Evolutionary conservation across 2,797 vertebrate genomes (phyloP).

Genomic region (Esox lucius): DNA sequence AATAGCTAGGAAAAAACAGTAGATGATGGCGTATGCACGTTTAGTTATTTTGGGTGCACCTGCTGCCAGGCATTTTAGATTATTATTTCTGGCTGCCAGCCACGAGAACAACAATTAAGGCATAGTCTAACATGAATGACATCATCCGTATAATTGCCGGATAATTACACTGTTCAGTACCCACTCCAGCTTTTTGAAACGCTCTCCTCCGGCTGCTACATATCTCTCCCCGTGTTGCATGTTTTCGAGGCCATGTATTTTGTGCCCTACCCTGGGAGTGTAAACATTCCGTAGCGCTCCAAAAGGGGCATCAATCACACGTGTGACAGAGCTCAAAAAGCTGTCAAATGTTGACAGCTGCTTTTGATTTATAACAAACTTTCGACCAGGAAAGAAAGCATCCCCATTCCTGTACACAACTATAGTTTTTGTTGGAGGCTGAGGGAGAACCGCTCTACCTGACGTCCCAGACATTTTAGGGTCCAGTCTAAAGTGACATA

Average conservation of each 20-base stretch:
- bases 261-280: constrained; percentile 67
- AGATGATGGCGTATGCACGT: neutral
- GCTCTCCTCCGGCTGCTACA: constrained; percentile 76
- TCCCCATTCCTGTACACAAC: constrained; percentile 78
- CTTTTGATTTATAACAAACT: constrained; percentile 68
- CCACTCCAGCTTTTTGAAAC: constrained; percentile 76
- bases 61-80: neutral
- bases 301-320: constrained; percentile 61
- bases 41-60: neutral
- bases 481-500: neutral
- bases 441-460: constrained; percentile 17
- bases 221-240: constrained; percentile 68
- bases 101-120: neutral
- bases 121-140: neutral
- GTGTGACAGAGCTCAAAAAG: constrained; percentile 68
- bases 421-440: constrained; percentile 65
- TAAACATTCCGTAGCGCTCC: constrained; percentile 74
- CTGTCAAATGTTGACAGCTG: constrained; percentile 70
- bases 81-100: neutral
- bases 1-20: constrained; percentile 63
- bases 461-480: constrained; percentile 31
- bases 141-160: neutral
- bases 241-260: constrained; percentile 58
- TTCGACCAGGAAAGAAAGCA: constrained; percentile 68
- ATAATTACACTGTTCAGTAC: constrained; percentile 42